Percentiles rank a stretch among this genome's conserved stretches.
Evolutionary conservation across 2,888 invertebrate genomes (phyloP).

Genomic region (Geotrupes spiniger): DNA sequence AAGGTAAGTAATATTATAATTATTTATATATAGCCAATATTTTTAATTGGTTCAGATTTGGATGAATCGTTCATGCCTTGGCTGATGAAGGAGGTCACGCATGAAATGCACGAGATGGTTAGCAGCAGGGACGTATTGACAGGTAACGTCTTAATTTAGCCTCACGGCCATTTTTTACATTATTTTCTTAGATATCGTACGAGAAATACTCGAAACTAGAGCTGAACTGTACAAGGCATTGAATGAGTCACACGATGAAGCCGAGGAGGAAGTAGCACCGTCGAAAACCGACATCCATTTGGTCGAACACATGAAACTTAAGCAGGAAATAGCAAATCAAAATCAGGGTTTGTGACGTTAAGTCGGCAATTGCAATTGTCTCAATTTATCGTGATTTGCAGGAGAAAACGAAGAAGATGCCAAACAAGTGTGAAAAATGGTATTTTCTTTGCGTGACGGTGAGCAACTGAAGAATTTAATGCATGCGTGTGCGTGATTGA

Average conservation of each 20-base stretch:
- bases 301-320: slow-evolving; percentile 42
- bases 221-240: slow-evolving; percentile 60
- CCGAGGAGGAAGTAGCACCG: slow-evolving; percentile 39
- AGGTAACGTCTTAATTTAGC: no score
- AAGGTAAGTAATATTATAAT: slow-evolving; percentile 48
- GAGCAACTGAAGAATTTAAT: no score
- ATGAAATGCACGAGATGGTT: slow-evolving; percentile 77
- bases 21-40: background rate
- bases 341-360: background rate
- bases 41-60: slow-evolving; percentile 55
- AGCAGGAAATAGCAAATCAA: slow-evolving; percentile 34
- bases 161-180: no score
- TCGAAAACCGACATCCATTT: slow-evolving; percentile 38
- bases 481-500: no score
- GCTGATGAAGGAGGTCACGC: slow-evolving; percentile 78
- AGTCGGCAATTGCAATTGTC: background rate
- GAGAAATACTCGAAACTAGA: slow-evolving; percentile 74
- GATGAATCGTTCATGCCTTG: slow-evolving; percentile 84
- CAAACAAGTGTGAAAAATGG: background rate
- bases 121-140: slow-evolving; percentile 78
- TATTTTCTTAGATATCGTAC: slow-evolving; percentile 61
- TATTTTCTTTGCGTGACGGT: background rate
- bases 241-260: slow-evolving; percentile 41
- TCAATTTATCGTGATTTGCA: no score
- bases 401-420: background rate